Evolutionary conservation across 2,797 vertebrate species (phyloP).

Genomic region (Botia kubotai): DNA sequence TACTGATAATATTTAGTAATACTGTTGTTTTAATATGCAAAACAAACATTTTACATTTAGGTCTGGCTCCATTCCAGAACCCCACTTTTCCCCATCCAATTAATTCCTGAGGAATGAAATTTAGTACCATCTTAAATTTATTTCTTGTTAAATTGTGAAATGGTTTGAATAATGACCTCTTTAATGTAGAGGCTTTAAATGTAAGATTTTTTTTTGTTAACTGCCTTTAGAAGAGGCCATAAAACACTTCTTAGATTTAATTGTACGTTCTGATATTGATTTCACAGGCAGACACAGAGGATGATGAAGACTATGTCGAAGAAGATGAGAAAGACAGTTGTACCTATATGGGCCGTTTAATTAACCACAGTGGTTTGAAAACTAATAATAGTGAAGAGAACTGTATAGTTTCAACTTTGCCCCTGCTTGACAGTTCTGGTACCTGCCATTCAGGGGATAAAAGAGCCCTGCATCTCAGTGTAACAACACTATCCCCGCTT

Average conservation of each 20-base stretch:
- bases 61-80: no score
- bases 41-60: no score
- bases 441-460: background rate
- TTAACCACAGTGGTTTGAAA: background rate
- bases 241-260: background rate
- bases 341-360: background rate
- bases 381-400: background rate
- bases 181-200: no score
- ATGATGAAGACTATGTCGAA: background rate
- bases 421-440: background rate
- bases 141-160: no score
- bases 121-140: no score
- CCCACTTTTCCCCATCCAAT: no score
- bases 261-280: background rate
- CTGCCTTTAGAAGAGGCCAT: background rate
- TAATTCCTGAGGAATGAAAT: no score
- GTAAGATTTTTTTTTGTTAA: no score
- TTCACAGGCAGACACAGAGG: slow-evolving; percentile 18
- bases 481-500: background rate
- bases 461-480: background rate
- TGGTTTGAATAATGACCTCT: no score
- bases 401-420: background rate
- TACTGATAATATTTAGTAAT: no score
- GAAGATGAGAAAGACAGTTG: background rate
- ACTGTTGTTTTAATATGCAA: no score